Evolutionary conservation across 1,140 invertebrate genomes (phyloP), one percentile per base, ranked within the genome.

Genomic region (Stegodyphus mimosarum): DNA sequence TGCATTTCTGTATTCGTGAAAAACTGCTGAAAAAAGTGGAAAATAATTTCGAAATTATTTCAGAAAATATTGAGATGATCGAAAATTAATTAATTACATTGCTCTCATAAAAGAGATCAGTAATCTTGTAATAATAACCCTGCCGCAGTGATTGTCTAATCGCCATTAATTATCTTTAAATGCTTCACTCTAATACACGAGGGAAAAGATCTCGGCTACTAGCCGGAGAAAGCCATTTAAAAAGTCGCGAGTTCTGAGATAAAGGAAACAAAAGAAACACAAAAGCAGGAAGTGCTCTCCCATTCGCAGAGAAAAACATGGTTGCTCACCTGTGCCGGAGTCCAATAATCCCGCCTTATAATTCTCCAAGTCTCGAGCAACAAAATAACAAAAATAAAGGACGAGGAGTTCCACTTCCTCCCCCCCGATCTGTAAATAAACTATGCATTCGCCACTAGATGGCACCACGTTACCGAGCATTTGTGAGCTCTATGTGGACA

Each of bases 231-330:
- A 73, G 55, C 79, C 55, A 48, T 51, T 72, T 51, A 70, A 13
- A n/a, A 80, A 72, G 60, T 73, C 55, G 55, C 15, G 70, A 48
- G 55, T 55, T 7, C 69, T 15, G 15, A n/a, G 60, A 17, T 55
- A 70, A 67, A 75, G 73, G 81, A 84, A 84, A 84, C 81, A 84
- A 84, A 84, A 69, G 81, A 84, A 73, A 84, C 51, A 69, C 72
- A 84, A 69, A 84, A 84, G 73, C 72, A 76, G 72, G 73, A 76
- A 76, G 73, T 75, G 81, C 70, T 60, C 73, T 66, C 50, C 67
- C n/a, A 60, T 69, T 71, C 53, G 7, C 63, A 15, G 55, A 17
- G 67, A 81, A 75, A 84, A 84, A 84, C 72, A 84, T 50, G 72
- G 64, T 76, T 69, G 73, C 81, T 84, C 81, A 84, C 81, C 81